Evolutionary conservation across 1,140 invertebrate genomes (phyloP).

Genomic region (Lasioglossum albipes): DNA sequence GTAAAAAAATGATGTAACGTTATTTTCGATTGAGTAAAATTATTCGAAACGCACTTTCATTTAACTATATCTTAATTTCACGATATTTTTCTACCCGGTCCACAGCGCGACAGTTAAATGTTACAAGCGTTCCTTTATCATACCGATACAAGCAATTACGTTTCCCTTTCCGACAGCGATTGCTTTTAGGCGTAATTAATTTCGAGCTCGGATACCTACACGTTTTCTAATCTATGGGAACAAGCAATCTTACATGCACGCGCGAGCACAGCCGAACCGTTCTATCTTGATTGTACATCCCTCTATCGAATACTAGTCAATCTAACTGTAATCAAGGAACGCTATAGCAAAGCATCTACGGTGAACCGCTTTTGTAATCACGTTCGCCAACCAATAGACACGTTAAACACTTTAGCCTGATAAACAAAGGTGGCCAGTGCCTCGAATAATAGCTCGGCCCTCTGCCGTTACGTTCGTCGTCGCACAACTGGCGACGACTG

Average conservation of each 20-base stretch:
- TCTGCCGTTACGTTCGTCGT: slow-evolving; percentile 15
- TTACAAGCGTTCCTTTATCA: too few species aligned
- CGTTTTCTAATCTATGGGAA: neutral
- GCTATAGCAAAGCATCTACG: neutral
- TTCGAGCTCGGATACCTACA: neutral
- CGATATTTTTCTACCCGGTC: too few species aligned
- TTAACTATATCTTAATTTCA: too few species aligned
- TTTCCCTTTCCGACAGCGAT: too few species aligned
- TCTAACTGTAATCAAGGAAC: slow-evolving; percentile 16
- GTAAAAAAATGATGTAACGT: too few species aligned
- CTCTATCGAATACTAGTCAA: slow-evolving; percentile 9
- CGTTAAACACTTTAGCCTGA: slow-evolving; percentile 19
- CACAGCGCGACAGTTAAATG: too few species aligned
- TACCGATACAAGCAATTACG: too few species aligned
- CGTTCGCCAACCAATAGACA: slow-evolving; percentile 5
- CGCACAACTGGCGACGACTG: slow-evolving; percentile 20
- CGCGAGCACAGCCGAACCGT: neutral
- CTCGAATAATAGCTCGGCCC: slow-evolving; percentile 10
- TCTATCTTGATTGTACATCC: neutral
- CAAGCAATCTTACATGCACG: neutral
- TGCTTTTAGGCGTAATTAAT: neutral
- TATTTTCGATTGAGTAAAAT: too few species aligned
- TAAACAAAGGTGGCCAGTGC: slow-evolving; percentile 13
- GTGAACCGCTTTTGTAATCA: slow-evolving; percentile 28
- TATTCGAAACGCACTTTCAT: too few species aligned